Evolutionary conservation across 2,888 invertebrate genomes (phyloP).

Genomic region (Dione juno): DNA sequence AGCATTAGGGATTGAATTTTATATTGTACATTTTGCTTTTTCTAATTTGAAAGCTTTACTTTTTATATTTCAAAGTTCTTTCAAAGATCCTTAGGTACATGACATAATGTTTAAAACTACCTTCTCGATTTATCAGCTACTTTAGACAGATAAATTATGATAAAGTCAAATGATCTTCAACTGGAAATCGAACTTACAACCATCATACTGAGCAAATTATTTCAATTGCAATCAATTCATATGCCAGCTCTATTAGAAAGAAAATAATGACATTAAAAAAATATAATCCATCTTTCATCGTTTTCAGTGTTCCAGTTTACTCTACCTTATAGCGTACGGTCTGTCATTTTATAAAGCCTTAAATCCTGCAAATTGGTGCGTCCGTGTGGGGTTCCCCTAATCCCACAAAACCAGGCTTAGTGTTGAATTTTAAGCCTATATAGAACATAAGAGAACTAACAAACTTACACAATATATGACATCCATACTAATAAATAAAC

Average conservation of each 20-base stretch:
- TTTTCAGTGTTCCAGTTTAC: not conserved
- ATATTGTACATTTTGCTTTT: no score
- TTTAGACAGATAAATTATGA: no score
- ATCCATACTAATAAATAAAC: no score
- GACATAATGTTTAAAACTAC: no score
- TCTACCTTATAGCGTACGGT: not conserved
- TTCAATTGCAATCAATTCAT: no score
- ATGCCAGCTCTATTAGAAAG: not conserved
- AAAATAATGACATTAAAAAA: not conserved
- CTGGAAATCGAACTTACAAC: not conserved
- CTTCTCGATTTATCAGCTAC: no score
- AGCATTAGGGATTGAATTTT: no score
- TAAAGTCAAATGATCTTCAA: no score
- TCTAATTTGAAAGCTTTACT: no score
- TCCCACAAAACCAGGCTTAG: slow-evolving; percentile 25
- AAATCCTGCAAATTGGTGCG: slow-evolving; percentile 34
- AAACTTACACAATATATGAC: not conserved
- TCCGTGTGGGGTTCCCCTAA: slow-evolving; percentile 19
- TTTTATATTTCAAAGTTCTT: no score
- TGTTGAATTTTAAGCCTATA: slow-evolving; percentile 12
- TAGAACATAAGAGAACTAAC: not conserved
- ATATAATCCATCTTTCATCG: not conserved
- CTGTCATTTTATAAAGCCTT: slow-evolving; percentile 13
- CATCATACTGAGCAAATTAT: no score
- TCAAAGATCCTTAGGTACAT: no score